Conservation (phyloP, 2,797 vertebrate genomes). For the Crocodylus rhombifer region DNA sequence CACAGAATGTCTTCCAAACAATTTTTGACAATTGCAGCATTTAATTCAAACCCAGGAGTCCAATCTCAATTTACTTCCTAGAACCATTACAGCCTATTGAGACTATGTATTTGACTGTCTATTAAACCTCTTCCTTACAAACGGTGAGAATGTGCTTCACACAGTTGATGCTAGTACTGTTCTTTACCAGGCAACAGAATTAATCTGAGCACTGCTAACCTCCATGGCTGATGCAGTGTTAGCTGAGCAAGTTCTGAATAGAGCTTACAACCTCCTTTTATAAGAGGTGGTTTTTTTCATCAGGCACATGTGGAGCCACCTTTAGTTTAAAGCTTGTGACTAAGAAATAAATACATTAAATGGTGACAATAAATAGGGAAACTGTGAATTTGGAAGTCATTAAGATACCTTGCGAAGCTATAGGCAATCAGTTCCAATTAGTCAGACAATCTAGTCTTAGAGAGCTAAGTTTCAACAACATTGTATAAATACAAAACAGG, state of each 20-base stretch:
- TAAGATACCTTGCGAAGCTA: conserved; percentile 51
- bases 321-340: conserved; percentile 30
- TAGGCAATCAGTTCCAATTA: conserved; percentile 65
- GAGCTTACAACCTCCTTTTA: neutral
- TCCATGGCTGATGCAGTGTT: neutral
- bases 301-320: conserved; percentile 9
- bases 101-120: neutral
- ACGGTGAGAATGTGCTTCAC: neutral
- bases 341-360: conserved; percentile 52
- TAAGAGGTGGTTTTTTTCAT: neutral
- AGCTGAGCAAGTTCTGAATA: neutral
- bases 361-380: conserved; percentile 65
- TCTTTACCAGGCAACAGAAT: neutral
- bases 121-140: neutral
- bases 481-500: conserved; percentile 44
- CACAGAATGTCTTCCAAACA: neutral
- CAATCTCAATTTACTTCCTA: neutral
- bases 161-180: neutral
- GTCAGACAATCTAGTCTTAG: conserved; percentile 48
- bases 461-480: conserved; percentile 44
- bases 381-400: neutral
- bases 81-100: neutral
- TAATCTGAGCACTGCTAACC: neutral
- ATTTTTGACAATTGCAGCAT: neutral
- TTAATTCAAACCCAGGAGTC: neutral